These are phyloP conservation scores for Monopis laevigella DNA, from an alignment of 2,888 invertebrate genomes.

Conservation along the genomic window DNA sequence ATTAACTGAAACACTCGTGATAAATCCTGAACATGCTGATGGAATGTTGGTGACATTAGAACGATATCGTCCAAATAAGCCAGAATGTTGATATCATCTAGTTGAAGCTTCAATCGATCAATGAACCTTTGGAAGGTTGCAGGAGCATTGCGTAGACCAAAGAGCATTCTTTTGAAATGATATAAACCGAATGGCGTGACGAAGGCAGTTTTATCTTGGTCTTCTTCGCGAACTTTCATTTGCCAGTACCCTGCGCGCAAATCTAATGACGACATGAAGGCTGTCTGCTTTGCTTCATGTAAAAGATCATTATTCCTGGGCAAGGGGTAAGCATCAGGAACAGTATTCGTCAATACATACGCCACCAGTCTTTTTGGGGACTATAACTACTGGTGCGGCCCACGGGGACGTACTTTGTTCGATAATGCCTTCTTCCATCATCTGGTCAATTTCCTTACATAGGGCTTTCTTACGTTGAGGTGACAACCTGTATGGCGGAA, in stretches of 20 bases:
- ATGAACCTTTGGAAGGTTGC: no score
- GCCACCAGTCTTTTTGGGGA: constrained; percentile 16
- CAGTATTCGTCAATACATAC: no score
- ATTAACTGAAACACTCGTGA: not conserved
- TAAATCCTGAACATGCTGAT: not conserved
- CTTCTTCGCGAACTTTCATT: not conserved
- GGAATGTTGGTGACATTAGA: not conserved
- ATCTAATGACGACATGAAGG: constrained; percentile 14
- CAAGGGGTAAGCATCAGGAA: constrained; percentile 24
- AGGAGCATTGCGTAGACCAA: no score
- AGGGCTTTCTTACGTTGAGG: constrained; percentile 20
- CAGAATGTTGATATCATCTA: not conserved
- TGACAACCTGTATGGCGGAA: constrained; percentile 25
- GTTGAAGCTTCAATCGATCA: not conserved
- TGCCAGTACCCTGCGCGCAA: not conserved
- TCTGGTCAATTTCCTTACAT: constrained; percentile 20
- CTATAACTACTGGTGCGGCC: constrained; percentile 25
- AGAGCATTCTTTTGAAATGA: no score
- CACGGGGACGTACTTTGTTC: constrained; percentile 28
- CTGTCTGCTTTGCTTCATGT: constrained; percentile 22
- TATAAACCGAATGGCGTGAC: not conserved
- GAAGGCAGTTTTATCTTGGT: not conserved
- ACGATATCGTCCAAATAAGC: not conserved
- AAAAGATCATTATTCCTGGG: constrained; percentile 30
- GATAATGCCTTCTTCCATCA: constrained; percentile 24